Base-by-base conservation (phyloP, 1,140 invertebrate genomes). In the Diprion similis region DNA sequence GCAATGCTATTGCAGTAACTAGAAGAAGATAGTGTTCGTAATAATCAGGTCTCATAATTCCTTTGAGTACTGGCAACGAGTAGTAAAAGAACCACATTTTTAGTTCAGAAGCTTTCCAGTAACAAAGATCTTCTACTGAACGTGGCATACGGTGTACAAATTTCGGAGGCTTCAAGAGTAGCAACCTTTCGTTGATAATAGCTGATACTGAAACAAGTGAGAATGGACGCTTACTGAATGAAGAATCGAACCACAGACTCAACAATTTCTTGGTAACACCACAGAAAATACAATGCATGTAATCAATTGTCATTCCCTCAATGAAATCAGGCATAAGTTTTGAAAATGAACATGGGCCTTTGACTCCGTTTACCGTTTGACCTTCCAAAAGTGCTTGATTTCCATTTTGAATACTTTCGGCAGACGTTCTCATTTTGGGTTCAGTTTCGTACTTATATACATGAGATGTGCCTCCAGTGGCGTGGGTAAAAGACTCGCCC, bases 91-190 rank as follows among this genome's bases (percentile, higher is more conserved):
- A 48, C 71, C 77, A 81, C 4, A 73, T 70, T 69, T 78, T 78
- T n/a, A 80, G 79, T 66, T 82, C 80, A 0, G 75, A 77, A 10
- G 81, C 79, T 72, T 82, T 82, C 76, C 75, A 81, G 66, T 45
- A 71, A 17, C 47, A 45, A 11, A 77, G 51, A 10, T 77, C 75
- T 1, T 71, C 59, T 19, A 80, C n/a, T 2, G 73, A 77, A 70
- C 75, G 68, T 46, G 74, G 75, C 7, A 70, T 68, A 37, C 78
- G 74, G 13, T 72, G 78, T 0, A 79, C 70, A 70, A 77, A 76
- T 68, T 19, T 68, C 47, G 76, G 78, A 4, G 77, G 76, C 17
- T 75, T 66, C 10, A 75, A 71, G 45, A 45, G 17, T 37, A 37
- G 46, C 46, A 77, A 68, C 68, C 17, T 71, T 66, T 73, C 1